phyloP scores from a whole-genome alignment of 2,113 vertebrate genomes.

The Corythornis cristatus region DNA sequence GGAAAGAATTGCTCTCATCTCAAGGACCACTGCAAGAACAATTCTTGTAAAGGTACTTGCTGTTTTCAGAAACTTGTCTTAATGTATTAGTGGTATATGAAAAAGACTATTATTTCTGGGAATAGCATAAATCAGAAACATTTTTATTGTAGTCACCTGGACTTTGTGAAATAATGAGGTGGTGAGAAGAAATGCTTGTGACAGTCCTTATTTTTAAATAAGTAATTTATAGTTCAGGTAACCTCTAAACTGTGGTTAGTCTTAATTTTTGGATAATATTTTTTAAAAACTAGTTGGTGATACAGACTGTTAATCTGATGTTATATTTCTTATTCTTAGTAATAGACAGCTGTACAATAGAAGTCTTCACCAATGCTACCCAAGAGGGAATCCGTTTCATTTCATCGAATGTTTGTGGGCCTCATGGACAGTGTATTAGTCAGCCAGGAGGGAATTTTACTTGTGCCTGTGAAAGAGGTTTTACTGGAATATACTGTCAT shows the following conservation, averaged over 20 bases:
- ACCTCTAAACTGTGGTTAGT: neutral
- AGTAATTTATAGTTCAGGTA: neutral
- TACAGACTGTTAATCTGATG: neutral
- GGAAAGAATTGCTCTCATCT: conserved; percentile 92
- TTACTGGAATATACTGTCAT: conserved; percentile 93
- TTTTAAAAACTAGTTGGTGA: neutral
- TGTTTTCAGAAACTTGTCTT: neutral
- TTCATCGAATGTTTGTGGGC: conserved; percentile 90
- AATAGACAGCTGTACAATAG: conserved; percentile 92
- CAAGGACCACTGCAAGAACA: conserved; percentile 91
- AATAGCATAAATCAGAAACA: neutral
- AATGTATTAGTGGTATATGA: neutral
- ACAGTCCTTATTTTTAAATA: neutral
- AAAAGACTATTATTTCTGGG: neutral
- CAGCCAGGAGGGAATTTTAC: conserved; percentile 92
- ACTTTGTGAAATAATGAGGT: neutral
- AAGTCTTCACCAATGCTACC: conserved; percentile 82
- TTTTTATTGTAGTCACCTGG: neutral
- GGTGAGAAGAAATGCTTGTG: neutral
- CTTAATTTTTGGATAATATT: neutral
- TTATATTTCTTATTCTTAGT: conserved; percentile 71
- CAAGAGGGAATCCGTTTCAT: conserved; percentile 78
- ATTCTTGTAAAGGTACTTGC: conserved; percentile 86
- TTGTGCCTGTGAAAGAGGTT: conserved; percentile 90
- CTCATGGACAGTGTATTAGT: conserved; percentile 90